phyloP scores from a whole-genome alignment of 1,140 invertebrate species.

The Apolygus lucorum region DNA sequence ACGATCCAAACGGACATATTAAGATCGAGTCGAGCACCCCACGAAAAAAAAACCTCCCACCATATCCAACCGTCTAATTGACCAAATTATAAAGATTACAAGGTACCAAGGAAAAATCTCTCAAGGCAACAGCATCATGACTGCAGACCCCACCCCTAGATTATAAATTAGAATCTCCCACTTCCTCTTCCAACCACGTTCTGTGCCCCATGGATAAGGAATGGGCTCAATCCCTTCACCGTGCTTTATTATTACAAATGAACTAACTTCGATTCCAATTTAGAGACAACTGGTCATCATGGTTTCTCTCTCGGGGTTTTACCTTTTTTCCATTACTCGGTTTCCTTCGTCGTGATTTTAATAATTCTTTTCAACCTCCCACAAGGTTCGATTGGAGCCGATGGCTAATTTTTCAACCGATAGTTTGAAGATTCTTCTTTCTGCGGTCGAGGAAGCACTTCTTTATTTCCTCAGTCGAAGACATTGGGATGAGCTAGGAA shows the following conservation, averaged over 20 bases:
- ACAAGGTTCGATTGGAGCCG: background rate
- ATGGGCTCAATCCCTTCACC: conserved; percentile 1
- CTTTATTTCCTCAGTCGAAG: too few relatives aligned
- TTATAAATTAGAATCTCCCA: conserved; percentile 12
- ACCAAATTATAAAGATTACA: conserved; percentile 12
- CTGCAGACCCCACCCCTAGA: background rate
- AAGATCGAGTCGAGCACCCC: background rate
- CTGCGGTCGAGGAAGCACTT: too few relatives aligned
- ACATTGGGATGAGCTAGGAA: too few relatives aligned
- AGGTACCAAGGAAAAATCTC: background rate
- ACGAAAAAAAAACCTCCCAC: background rate
- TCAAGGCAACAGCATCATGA: background rate
- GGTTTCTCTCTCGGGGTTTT: background rate
- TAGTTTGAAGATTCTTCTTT: too few relatives aligned
- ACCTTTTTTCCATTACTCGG: background rate
- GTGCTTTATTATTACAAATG: conserved; percentile 14
- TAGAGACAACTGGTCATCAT: conserved; percentile 11
- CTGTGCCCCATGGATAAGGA: background rate
- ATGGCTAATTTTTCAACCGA: background rate
- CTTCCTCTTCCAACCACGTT: conserved; percentile 9
- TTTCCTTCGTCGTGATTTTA: conserved; percentile 9
- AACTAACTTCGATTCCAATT: conserved; percentile 16
- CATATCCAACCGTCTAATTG: conserved; percentile 10
- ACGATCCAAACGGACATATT: conserved; percentile 11
- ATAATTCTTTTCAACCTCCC: conserved; percentile 15